Conservation (phyloP, 2,888 invertebrate species). For the Tyria jacobaeae region DNA sequence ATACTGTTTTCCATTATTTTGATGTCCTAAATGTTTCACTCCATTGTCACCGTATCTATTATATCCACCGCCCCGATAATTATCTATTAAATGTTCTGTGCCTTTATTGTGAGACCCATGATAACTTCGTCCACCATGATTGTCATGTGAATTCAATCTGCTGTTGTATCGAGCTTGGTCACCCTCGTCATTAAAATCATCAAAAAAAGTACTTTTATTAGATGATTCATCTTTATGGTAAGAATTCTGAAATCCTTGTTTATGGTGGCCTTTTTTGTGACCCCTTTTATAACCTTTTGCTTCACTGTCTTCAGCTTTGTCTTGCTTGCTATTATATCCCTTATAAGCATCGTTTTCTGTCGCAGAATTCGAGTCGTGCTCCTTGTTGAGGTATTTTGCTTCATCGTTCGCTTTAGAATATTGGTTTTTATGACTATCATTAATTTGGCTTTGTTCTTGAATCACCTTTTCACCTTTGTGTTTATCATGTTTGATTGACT, state of each 20-base stretch:
- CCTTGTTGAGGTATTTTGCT: conserved; percentile 80
- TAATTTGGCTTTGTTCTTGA: conserved; percentile 74
- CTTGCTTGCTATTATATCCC: conserved; percentile 76
- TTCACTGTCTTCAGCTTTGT: conserved; percentile 78
- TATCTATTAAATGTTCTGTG: conserved; percentile 72
- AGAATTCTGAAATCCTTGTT: conserved; percentile 89
- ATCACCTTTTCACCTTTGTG: conserved; percentile 81
- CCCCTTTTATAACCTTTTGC: conserved; percentile 78
- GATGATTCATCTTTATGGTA: conserved; percentile 91
- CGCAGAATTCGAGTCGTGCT: conserved; percentile 76
- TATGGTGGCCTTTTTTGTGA: conserved; percentile 90
- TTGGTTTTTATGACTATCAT: conserved; percentile 78
- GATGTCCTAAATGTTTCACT: conserved; percentile 71
- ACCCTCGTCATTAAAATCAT: conserved; percentile 86
- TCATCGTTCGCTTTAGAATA: conserved; percentile 79
- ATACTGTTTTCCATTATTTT: conserved; percentile 79
- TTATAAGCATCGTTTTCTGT: conserved; percentile 78
- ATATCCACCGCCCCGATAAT: conserved; percentile 74
- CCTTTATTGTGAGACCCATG: conserved; percentile 79
- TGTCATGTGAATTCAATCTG: conserved; percentile 73
- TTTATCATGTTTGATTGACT: conserved; percentile 76
- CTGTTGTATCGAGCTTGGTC: conserved; percentile 80
- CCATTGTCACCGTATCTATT: conserved; percentile 76
- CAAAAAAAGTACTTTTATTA: conserved; percentile 89
- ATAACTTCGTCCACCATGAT: conserved; percentile 76